Percentiles rank a stretch among this genome's conserved stretches.
Evolutionary conservation across 2,888 invertebrate species (phyloP).

Genomic region (Caenorhabditis japonica): DNA sequence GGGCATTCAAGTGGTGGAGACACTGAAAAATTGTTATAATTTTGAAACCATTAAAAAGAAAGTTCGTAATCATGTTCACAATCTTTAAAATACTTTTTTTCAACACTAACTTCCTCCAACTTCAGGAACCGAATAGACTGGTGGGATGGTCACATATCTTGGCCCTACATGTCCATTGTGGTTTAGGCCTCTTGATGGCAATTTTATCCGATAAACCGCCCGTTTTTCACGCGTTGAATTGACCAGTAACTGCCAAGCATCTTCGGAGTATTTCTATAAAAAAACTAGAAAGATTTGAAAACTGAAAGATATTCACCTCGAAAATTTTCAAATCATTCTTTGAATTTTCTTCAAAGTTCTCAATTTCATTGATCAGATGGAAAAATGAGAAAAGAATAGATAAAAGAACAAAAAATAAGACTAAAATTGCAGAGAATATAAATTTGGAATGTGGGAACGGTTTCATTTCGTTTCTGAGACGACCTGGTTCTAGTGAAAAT

Average conservation of each 20-base stretch:
- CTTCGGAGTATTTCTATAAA: slow-evolving; percentile 33
- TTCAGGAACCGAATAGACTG: slow-evolving; percentile 27
- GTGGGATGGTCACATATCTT: slow-evolving; percentile 33
- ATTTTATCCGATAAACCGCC: slow-evolving; percentile 25
- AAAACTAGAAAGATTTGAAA: not conserved
- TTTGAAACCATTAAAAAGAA: too few relatives aligned
- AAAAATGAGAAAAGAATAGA: not conserved
- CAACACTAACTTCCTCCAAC: slow-evolving; percentile 36
- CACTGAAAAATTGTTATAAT: too few relatives aligned
- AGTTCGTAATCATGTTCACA: too few relatives aligned
- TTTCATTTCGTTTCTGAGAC: too few relatives aligned
- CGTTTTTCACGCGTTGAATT: slow-evolving; percentile 19
- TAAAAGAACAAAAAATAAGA: slow-evolving; percentile 4
- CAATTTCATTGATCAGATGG: slow-evolving; percentile 17
- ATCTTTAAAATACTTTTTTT: too few relatives aligned
- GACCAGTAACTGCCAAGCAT: slow-evolving; percentile 27
- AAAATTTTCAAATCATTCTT: slow-evolving; percentile 24
- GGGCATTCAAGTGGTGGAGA: slow-evolving; percentile 20
- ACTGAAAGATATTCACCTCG: slow-evolving; percentile 10
- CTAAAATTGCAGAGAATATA: slow-evolving; percentile 2
- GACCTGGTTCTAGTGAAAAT: slow-evolving; percentile 1
- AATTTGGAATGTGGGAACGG: not conserved
- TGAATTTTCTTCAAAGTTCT: slow-evolving; percentile 19
- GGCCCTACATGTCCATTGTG: too few relatives aligned
- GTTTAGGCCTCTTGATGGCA: slow-evolving; percentile 16